Evolutionary conservation across 1,140 invertebrate genomes (phyloP), one percentile per base, ranked within the genome.

Genomic region (Panagrolaimus sp.): DNA sequence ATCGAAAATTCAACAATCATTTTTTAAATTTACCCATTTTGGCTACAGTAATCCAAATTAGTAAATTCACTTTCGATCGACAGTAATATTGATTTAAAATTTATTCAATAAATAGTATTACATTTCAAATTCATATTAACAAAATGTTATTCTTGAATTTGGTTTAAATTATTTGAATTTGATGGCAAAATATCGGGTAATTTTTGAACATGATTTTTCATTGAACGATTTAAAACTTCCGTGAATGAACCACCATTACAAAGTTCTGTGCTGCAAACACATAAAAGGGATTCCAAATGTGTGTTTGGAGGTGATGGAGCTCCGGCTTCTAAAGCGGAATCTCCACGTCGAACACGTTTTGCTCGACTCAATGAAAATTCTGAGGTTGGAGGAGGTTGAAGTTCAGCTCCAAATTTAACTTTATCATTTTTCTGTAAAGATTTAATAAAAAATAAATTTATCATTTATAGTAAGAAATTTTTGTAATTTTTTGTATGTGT

Each of bases 211-310:
- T 38, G 32, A 38, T 38, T 38, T 38, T 38, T 38, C 32, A 38
- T 38, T 38, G 32, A 38, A 4, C 32, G 32, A 38, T 58, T 58
- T 28, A 58, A 12, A 21, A 58, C 52, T 58, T 58, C 52, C 10
- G 52, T 28, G 17, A 58, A 58, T 21, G 52, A 21, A 17, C 68
- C 68, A n/a, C 64, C 68, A 44, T 70, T 70, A 48, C 68, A 70
- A 28, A 68, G 63, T 44, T 70, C 68, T 14, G 43, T 43, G 9
- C 47, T 70, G 44, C 68, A 70, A 32, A 70, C 68, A 24, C 68
- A 70, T 32, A 70, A 43, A 43, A 70, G 45, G 10, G 15, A 69
- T 21, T 47, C 64, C 1, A 17, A 28, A 14, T 70, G 68, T 15
- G 47, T 43, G n/a, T 52, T 10, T 2, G 67, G 67, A 26, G 67